phyloP scores from a whole-genome alignment of 2,797 vertebrate species.

The Phrynocephalus guinanensis region DNA sequence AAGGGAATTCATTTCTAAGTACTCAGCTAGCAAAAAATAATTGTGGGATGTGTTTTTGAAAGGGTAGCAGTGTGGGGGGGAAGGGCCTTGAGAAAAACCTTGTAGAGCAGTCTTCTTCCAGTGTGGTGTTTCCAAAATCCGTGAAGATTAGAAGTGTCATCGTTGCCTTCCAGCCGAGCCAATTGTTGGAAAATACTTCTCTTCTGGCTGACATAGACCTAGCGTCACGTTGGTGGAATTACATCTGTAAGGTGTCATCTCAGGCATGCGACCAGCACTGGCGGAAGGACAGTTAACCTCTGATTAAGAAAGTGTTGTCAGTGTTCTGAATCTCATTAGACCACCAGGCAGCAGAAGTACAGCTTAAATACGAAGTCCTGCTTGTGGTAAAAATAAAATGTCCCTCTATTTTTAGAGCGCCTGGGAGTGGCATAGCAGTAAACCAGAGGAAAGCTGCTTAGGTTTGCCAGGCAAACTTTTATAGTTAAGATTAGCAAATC shows the following conservation, averaged over 20 bases:
- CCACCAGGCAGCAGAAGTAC: constrained; percentile 43
- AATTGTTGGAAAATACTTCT: not conserved
- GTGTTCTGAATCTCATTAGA: constrained; percentile 42
- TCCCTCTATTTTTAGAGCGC: constrained; percentile 69
- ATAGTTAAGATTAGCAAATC: constrained; percentile 48
- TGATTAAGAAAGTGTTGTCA: not conserved
- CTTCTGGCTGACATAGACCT: no score
- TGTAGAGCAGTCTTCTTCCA: not conserved
- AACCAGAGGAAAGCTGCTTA: constrained; percentile 66
- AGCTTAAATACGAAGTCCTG: constrained; percentile 48
- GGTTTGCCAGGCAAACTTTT: constrained; percentile 47
- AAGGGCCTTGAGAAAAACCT: not conserved
- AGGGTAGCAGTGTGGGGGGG: not conserved
- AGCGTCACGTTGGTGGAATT: no score
- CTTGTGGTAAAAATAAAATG: constrained; percentile 71
- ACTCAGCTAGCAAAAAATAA: not conserved
- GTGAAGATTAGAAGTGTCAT: not conserved
- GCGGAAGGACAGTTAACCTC: not conserved
- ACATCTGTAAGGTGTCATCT: no score
- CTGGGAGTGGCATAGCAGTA: constrained; percentile 55
- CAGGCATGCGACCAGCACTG: no score
- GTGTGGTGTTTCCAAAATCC: not conserved
- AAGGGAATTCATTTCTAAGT: no score
- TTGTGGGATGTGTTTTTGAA: not conserved
- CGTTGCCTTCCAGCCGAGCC: not conserved